phyloP scores from a whole-genome alignment of 2,113 vertebrate species.

The Amia ocellicauda region DNA sequence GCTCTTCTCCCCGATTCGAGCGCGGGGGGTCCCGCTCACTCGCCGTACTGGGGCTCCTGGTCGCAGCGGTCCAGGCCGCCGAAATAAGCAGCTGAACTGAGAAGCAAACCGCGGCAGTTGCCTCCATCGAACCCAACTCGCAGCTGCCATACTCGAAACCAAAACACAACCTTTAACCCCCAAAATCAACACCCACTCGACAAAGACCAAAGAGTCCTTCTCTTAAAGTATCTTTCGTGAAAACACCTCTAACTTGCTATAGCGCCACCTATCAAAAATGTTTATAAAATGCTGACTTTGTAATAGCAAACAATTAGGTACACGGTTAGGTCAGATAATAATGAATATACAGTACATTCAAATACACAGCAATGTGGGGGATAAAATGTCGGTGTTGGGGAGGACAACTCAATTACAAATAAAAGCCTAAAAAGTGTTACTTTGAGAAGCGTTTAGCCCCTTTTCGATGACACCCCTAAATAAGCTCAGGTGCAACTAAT shows the following conservation, averaged over 20 bases:
- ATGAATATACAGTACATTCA: no score
- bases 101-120: constrained; percentile 42
- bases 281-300: no score
- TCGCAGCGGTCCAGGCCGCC: constrained; percentile 19
- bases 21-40: constrained; percentile 39
- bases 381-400: no score
- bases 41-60: constrained; percentile 35
- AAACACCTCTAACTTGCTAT: background rate
- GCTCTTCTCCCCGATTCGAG: constrained; percentile 43
- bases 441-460: no score
- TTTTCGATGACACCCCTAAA: no score
- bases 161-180: constrained; percentile 50
- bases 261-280: constrained; percentile 46
- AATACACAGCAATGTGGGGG: no score
- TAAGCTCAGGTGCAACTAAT: no score
- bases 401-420: no score
- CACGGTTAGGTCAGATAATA: no score
- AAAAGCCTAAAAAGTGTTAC: no score
- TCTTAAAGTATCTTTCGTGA: background rate
- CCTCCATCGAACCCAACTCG: constrained; percentile 43
- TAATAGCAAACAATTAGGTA: no score
- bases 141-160: constrained; percentile 52
- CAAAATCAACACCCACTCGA: constrained; percentile 45
- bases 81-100: constrained; percentile 27
- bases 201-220: constrained; percentile 26